Conservation (phyloP, 2,888 invertebrate genomes). For the Apoderus coryli region DNA sequence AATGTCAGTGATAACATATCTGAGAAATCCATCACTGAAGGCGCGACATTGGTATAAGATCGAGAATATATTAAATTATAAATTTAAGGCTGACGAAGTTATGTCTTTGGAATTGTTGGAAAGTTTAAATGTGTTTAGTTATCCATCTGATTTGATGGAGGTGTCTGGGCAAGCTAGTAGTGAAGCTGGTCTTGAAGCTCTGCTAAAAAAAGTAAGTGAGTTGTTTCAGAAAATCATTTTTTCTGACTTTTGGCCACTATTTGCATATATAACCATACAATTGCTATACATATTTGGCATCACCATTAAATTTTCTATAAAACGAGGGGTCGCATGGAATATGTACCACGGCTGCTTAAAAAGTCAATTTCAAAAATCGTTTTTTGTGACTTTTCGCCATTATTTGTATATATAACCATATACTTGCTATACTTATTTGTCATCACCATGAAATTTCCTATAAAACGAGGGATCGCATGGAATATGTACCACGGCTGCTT, state of each 20-base stretch:
- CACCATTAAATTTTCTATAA: too few species aligned
- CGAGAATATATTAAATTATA: constrained; percentile 56
- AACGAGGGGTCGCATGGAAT: too few species aligned
- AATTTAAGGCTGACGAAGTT: constrained; percentile 53
- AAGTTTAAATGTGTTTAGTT: constrained; percentile 58
- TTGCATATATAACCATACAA: neutral
- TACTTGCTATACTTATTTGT: too few species aligned
- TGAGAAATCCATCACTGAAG: constrained; percentile 67
- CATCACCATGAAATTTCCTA: too few species aligned
- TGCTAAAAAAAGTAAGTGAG: constrained; percentile 53
- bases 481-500: too few species aligned
- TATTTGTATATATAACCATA: too few species aligned
- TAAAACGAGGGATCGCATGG: too few species aligned
- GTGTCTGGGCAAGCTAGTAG: constrained; percentile 80
- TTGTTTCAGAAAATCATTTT: neutral
- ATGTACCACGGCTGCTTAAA: too few species aligned
- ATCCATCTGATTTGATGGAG: constrained; percentile 62
- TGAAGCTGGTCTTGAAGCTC: constrained; percentile 65
- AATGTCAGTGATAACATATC: constrained; percentile 55
- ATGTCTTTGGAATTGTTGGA: constrained; percentile 55
- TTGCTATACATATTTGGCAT: too few species aligned
- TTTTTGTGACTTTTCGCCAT: too few species aligned
- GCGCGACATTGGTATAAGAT: constrained; percentile 74
- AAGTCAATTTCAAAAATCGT: too few species aligned
- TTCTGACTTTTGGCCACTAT: neutral